These are phyloP conservation scores for Fragum sueziense DNA, from an alignment of 2,888 invertebrate species.

Conservation along the genomic window DNA sequence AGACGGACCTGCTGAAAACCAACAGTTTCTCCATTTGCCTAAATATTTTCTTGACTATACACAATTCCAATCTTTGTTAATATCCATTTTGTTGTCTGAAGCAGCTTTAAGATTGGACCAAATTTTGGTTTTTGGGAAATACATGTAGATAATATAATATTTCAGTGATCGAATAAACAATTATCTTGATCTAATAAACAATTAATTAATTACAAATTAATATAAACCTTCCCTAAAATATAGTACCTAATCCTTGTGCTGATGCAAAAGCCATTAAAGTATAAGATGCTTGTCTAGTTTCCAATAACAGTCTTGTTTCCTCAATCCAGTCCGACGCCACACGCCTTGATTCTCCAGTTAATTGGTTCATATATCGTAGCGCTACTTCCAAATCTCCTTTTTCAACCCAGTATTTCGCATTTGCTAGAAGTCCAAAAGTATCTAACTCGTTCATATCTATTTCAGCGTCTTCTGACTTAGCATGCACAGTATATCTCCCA, in stretches of 20 bases:
- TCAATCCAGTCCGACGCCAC: constrained; percentile 94
- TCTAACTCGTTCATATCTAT: constrained; percentile 84
- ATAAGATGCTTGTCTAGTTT: constrained; percentile 94
- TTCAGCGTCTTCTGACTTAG: constrained; percentile 80
- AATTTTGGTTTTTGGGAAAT: background rate
- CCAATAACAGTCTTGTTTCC: constrained; percentile 91
- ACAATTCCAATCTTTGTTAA: background rate
- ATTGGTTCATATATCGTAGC: constrained; percentile 91
- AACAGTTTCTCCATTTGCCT: no score
- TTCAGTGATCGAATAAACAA: background rate
- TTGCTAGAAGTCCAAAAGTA: constrained; percentile 94
- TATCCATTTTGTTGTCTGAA: no score
- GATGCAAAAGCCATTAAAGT: constrained; percentile 88
- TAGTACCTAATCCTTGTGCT: constrained; percentile 78
- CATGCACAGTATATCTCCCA: constrained; percentile 81
- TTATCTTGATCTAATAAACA: background rate
- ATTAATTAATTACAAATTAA: background rate
- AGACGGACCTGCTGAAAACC: no score
- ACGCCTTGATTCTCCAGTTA: constrained; percentile 93
- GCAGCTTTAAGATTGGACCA: no score
- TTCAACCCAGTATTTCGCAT: constrained; percentile 92
- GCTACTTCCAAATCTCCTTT: constrained; percentile 93
- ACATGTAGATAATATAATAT: background rate
- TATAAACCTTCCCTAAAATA: constrained; percentile 64
- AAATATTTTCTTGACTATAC: background rate